Base-by-base conservation (phyloP, 2,797 vertebrate species). In the Dryobates pubescens region DNA sequence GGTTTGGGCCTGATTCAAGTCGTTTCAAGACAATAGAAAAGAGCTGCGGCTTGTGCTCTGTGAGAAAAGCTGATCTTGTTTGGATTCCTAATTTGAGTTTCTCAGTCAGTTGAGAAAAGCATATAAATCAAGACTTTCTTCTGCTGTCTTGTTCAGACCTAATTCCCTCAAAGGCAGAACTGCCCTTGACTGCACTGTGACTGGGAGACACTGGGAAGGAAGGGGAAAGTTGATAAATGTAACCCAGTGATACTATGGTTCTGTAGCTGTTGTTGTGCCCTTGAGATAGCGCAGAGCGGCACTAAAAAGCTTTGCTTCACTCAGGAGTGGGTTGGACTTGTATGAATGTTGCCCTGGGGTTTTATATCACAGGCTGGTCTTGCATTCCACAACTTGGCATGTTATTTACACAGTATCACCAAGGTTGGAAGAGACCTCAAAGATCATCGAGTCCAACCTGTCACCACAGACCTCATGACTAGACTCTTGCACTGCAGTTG, bases 51-150 rank as follows among this genome's bases (percentile, higher is more conserved):
- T 93, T 70, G 43, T 76, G 53, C 58, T 73, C 18, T 59, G 54
- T 17, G 38, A 43, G 58, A 84, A 74, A 92, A 93, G 34, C 77
- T 59, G 71, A 79, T 53, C 45, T 90, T 79, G 57, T 83, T 41
- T 89, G 85, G 88, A 92, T 89, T 93, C 76, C 89, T 83, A 49
- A 87, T 85, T 75, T 61, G 63, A 67, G 34, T 91, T 94, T 81
- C 94, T 87, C 81, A 92, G 72, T 54, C 63, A 45, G 17, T 83
- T 73, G 82, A 70, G 67, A 90, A 88, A n/a, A 86, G 73, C 19
- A 12, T 36, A 38, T n/a, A 76, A 88, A 83, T 82, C 71, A 76
- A 67, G 68, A 32, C 29, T 71, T 76, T 64, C 58, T 82, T 91
- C 36, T 47, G 54, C 51, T 80, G 23, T 79, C 36, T 71, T 34